Base-by-base conservation (phyloP, 2,888 invertebrate genomes). In the Matsumyia berberina region DNA sequence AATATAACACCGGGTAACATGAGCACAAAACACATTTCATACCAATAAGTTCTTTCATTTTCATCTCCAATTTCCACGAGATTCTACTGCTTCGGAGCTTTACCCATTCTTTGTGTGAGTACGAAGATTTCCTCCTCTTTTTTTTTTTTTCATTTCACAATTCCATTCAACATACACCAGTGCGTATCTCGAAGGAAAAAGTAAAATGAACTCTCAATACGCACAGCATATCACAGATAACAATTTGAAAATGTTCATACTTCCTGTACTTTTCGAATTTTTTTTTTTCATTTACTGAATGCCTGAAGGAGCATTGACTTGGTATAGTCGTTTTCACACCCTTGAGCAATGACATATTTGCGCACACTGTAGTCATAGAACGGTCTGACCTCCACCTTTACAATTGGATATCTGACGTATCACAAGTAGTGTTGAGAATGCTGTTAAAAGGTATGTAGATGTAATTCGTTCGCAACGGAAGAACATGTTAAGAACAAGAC, bases 21-120 rank as follows among this genome's bases (percentile, higher is more conserved):
- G 62, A 64, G 62, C 76, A 81, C 76, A 81, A 81, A 69, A 76
- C 49, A 81, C 64, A 77, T 77, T 77, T 77, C 64, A 53, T 70
- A 77, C 77, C 81, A 73, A 72, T 78, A 57, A 78, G 60, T 73
- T 69, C 46, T 55, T 74, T 80, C 80, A 58, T 64, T 70, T 77
- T 81, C 76, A 70, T 70, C 76, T 70, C 15, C 64, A 46, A 76
- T 57, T 62, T 76, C 76, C 69, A 69, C 69, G 39, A 69, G 80
- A 74, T 53, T 74, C 46, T 73, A 66, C 62, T 74, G 42, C 60
- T 42, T 57, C 51, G 46, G 29, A 80, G 44, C 39, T 72, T 42
- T 7, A 9, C 15, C 19, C 12, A 39, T 19, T 39, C n/a, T 4
- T 58, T 44, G 37, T 37, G 19, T 17, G 39, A 24, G 24, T 24